phyloP scores from a whole-genome alignment of 2,888 invertebrate genomes.

The Chloroclystis v-ata region DNA sequence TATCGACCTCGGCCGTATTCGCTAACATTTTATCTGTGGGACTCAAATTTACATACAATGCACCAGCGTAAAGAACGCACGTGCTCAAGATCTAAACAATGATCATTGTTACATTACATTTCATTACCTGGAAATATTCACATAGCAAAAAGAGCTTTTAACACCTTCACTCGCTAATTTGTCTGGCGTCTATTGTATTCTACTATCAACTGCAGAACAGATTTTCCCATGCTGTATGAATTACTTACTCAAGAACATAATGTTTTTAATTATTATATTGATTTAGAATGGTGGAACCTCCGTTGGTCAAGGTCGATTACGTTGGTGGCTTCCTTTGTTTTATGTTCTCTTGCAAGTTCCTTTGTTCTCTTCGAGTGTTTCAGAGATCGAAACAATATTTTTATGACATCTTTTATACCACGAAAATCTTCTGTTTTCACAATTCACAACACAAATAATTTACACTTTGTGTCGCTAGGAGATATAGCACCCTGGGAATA shows the following conservation, averaged over 20 bases:
- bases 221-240: background rate
- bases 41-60: conserved; percentile 68
- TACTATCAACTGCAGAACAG: background rate
- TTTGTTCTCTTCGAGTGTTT: conserved; percentile 6
- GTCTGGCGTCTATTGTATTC: conserved; percentile 8
- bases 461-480: conserved; percentile 36
- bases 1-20: conserved; percentile 19
- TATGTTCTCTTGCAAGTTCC: conserved; percentile 2
- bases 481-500: conserved; percentile 41
- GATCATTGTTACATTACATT: conserved; percentile 56
- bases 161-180: conserved; percentile 27
- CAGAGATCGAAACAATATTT: background rate
- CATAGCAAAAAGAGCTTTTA: conserved; percentile 36
- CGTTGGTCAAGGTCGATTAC: background rate
- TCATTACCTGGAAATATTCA: conserved; percentile 34
- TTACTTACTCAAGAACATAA: background rate
- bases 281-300: conserved; percentile 9
- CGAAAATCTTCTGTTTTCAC: no score
- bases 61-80: conserved; percentile 57
- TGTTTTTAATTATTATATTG: conserved; percentile 8
- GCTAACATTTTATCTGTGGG: conserved; percentile 41
- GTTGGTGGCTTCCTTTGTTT: conserved; percentile 10
- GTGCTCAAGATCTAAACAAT: conserved; percentile 65
- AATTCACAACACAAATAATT: conserved; percentile 17
- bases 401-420: no score